Evolutionary conservation across 2,888 invertebrate species (phyloP).

Genomic region (Cephus pulcher): DNA sequence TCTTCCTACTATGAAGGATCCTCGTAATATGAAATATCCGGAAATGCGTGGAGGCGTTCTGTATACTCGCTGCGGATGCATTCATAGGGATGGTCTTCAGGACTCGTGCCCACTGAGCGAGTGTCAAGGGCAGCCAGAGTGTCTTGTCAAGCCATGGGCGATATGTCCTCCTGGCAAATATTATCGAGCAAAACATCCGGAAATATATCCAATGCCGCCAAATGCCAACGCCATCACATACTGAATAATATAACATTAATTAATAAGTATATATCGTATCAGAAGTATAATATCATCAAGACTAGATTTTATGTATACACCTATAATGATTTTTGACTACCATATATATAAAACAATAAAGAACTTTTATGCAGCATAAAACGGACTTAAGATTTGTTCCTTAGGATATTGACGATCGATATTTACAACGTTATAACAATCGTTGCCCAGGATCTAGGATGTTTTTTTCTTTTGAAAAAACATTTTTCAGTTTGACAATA

Average conservation of each 20-base stretch:
- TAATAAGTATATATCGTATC: not conserved
- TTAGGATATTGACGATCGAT: too few species aligned
- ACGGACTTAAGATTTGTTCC: too few species aligned
- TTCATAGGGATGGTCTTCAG: constrained; percentile 72
- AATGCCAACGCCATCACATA: constrained; percentile 14
- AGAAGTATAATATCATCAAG: too few species aligned
- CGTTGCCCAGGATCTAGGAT: too few species aligned
- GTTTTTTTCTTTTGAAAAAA: too few species aligned
- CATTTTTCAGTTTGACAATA: too few species aligned
- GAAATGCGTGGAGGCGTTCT: constrained; percentile 71
- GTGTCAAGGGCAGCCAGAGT: constrained; percentile 70
- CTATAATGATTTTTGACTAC: too few species aligned
- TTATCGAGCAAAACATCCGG: constrained; percentile 34
- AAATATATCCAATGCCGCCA: constrained; percentile 27
- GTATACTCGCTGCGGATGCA: constrained; percentile 72
- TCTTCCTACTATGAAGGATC: not conserved
- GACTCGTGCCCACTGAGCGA: constrained; percentile 71
- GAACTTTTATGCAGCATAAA: too few species aligned
- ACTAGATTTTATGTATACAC: too few species aligned
- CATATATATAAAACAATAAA: too few species aligned
- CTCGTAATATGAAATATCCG: constrained; percentile 66
- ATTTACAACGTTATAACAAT: too few species aligned
- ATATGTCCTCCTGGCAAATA: constrained; percentile 69
- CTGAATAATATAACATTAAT: not conserved
- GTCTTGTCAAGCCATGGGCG: constrained; percentile 70